Conservation (phyloP, 2,113 vertebrate genomes). For the Potamarius usumacintae region DNA sequence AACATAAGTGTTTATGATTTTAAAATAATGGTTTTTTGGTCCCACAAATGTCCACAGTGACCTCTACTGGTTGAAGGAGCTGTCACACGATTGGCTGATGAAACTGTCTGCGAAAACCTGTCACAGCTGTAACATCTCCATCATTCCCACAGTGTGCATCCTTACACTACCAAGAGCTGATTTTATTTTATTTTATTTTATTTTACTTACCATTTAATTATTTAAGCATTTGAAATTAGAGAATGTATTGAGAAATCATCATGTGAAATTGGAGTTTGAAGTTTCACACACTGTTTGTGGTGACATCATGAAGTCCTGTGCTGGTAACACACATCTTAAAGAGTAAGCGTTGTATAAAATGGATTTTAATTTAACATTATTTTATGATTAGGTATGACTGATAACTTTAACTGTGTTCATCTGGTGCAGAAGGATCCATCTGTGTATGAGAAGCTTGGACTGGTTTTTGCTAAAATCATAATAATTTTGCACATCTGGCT, state of each 20-base stretch:
- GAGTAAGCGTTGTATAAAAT: not conserved
- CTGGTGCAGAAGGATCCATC: not conserved
- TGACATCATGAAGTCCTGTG: not conserved
- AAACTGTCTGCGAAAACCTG: conserved; percentile 20
- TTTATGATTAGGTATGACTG: not conserved
- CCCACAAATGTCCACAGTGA: conserved; percentile 33
- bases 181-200: not conserved
- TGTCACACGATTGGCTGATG: not conserved
- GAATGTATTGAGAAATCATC: not conserved
- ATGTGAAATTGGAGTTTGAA: not conserved
- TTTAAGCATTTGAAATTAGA: not conserved
- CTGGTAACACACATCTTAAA: not conserved
- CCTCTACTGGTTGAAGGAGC: conserved; percentile 38
- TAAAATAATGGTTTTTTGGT: not conserved
- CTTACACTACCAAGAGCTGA: not conserved
- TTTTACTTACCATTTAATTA: not conserved
- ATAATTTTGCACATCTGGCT: not conserved
- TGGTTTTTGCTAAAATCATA: not conserved
- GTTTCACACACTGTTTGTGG: too few relatives aligned
- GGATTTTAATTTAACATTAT: not conserved
- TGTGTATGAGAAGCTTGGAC: not conserved
- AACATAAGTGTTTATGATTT: not conserved
- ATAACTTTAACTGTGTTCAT: not conserved
- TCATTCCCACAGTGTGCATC: conserved; percentile 18
- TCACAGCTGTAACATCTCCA: conserved; percentile 41